Conservation (phyloP, 2,888 invertebrate species). For the Synergus itoensis region DNA sequence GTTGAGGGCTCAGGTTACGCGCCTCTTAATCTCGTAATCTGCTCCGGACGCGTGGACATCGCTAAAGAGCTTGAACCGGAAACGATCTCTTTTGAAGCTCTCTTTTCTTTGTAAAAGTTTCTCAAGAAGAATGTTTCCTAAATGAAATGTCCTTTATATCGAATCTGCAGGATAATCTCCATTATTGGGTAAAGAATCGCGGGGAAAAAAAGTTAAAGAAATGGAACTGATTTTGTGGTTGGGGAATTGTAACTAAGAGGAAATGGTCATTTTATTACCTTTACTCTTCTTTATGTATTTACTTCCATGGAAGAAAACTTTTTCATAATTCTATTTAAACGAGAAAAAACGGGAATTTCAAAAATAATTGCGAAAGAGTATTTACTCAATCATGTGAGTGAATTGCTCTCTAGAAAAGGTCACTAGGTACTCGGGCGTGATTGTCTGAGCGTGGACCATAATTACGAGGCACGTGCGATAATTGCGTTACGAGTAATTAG, state of each 20-base stretch:
- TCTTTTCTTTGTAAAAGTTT: background rate
- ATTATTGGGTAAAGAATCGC: background rate
- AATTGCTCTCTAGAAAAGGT: slow-evolving; percentile 2
- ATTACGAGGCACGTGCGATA: slow-evolving; percentile 52
- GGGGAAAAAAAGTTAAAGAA: background rate
- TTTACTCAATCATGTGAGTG: background rate
- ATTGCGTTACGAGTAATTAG: slow-evolving; percentile 53
- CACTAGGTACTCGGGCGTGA: slow-evolving; percentile 8
- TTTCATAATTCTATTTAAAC: too few relatives aligned
- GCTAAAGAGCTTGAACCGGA: slow-evolving; percentile 42
- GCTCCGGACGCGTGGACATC: slow-evolving; percentile 50
- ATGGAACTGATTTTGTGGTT: background rate
- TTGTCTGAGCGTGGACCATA: slow-evolving; percentile 27
- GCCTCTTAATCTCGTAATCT: slow-evolving; percentile 52
- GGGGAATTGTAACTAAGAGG: background rate
- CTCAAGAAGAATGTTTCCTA: background rate
- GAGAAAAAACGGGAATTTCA: too few relatives aligned
- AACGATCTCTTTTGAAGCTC: slow-evolving; percentile 1
- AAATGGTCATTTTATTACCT: background rate
- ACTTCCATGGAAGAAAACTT: too few relatives aligned
- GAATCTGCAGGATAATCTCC: background rate
- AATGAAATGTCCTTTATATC: background rate
- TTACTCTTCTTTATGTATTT: too few relatives aligned
- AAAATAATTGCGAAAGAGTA: slow-evolving; percentile 24
- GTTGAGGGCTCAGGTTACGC: slow-evolving; percentile 53